These are phyloP conservation scores for Mormyrops attenuatus DNA, from an alignment of 2,797 vertebrate species.

Conservation along the genomic window DNA sequence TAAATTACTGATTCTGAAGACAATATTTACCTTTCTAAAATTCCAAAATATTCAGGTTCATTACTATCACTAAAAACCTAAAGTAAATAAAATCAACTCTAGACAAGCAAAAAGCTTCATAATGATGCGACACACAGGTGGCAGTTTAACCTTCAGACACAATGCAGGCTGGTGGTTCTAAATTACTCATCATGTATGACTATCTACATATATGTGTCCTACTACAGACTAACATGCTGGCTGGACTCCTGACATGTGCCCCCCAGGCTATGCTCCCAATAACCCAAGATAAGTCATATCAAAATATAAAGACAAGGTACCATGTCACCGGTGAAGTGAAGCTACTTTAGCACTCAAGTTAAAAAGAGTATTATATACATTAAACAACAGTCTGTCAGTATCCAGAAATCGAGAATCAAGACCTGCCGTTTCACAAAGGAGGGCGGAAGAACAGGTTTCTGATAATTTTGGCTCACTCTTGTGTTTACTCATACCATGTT, in stretches of 20 bases:
- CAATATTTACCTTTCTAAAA: neutral
- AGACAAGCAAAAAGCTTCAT: neutral
- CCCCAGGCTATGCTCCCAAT: neutral
- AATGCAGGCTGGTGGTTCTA: neutral
- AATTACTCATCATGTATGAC: neutral
- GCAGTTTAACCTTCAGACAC: neutral
- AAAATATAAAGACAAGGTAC: neutral
- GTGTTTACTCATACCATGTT: neutral
- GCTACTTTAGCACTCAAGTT: neutral
- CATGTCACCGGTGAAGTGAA: neutral
- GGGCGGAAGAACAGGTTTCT: neutral
- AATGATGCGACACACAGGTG: neutral
- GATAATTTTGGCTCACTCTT: neutral
- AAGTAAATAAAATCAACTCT: neutral
- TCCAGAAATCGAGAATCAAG: too few species aligned
- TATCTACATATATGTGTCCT: neutral
- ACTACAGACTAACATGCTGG: neutral
- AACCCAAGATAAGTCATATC: neutral
- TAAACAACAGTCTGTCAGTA: neutral
- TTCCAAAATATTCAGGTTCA: neutral
- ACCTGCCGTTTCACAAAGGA: neutral
- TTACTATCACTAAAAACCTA: neutral
- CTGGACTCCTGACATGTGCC: neutral
- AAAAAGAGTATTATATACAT: neutral
- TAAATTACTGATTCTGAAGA: neutral